Conservation (phyloP, 37 sponge, comb jelly and placozoan species). For the Lycopodina hypogea region DNA sequence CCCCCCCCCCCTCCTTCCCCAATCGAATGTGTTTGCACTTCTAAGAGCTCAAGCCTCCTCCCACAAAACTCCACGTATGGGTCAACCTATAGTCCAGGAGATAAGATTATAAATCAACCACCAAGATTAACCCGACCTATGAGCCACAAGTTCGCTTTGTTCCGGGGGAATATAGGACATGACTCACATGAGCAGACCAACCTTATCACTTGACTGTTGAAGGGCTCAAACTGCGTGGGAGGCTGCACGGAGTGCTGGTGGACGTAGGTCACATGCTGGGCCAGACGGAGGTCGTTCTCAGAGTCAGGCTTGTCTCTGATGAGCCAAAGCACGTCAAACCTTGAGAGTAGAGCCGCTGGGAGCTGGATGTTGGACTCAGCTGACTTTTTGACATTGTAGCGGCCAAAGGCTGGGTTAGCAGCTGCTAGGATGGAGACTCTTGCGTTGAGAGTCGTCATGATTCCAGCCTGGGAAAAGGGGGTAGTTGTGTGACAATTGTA, state of each 20-base stretch:
- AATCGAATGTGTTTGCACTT: too few species aligned
- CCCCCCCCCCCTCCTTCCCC: too few species aligned
- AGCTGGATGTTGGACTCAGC: constrained; percentile 97
- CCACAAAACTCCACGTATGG: too few species aligned
- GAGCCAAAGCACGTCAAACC: constrained; percentile 97
- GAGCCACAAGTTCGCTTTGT: too few species aligned
- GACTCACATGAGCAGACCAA: too few species aligned
- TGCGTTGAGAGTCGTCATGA: constrained; percentile 94
- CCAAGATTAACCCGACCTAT: too few species aligned
- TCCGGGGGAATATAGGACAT: too few species aligned
- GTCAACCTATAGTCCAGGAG: too few species aligned
- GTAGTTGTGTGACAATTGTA: background rate
- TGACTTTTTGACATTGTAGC: constrained; percentile 96
- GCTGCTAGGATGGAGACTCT: constrained; percentile 97
- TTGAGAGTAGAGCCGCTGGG: constrained; percentile 96
- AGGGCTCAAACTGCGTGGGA: constrained; percentile 69
- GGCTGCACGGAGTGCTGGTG: constrained; percentile 90
- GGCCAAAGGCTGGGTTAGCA: constrained; percentile 97
- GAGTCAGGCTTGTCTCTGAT: constrained; percentile 96
- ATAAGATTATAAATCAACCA: too few species aligned
- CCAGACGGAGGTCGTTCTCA: constrained; percentile 93
- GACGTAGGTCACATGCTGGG: constrained; percentile 97
- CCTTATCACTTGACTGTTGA: constrained; percentile 81
- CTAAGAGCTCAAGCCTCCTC: too few species aligned
- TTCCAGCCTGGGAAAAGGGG: constrained; percentile 76